A percentile compares a stretch with the other conserved stretches of the same genome.
Conservation (phyloP, 2,888 invertebrate species). For the Limnephilus lunatus region DNA sequence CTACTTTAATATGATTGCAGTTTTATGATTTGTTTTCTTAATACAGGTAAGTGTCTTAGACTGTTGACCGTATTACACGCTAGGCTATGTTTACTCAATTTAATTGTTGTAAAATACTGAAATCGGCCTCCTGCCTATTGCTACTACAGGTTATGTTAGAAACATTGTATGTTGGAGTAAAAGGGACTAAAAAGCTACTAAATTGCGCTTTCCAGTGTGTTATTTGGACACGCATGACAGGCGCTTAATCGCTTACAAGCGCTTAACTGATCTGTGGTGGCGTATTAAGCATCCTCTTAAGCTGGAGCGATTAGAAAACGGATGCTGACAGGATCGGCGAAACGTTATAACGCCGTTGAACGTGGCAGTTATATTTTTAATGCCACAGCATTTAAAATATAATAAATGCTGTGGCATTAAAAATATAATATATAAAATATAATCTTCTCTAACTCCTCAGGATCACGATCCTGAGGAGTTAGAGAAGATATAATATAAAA, state of each 20-base stretch:
- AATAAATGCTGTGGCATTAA: too few species aligned
- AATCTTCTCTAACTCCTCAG: too few species aligned
- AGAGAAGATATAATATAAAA: too few species aligned
- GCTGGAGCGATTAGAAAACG: slow-evolving; percentile 24
- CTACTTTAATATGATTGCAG: too few species aligned
- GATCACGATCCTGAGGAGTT: too few species aligned
- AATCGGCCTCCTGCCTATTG: neutral
- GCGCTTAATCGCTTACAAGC: slow-evolving; percentile 27
- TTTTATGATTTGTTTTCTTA: too few species aligned
- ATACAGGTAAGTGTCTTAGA: too few species aligned
- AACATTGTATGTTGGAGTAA: neutral
- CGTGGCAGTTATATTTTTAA: neutral
- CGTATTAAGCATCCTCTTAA: slow-evolving; percentile 5
- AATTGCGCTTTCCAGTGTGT: neutral
- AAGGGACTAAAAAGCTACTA: neutral
- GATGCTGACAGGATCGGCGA: slow-evolving; percentile 32
- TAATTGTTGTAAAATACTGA: neutral
- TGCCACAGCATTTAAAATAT: too few species aligned
- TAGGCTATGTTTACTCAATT: neutral
- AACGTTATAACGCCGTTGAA: slow-evolving; percentile 5
- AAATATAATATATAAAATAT: too few species aligned
- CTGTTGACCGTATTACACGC: too few species aligned
- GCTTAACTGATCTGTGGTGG: neutral
- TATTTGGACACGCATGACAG: neutral
- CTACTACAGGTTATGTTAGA: neutral